Base-by-base conservation (phyloP, 2,888 invertebrate species). In the Agrochola lychnidis region DNA sequence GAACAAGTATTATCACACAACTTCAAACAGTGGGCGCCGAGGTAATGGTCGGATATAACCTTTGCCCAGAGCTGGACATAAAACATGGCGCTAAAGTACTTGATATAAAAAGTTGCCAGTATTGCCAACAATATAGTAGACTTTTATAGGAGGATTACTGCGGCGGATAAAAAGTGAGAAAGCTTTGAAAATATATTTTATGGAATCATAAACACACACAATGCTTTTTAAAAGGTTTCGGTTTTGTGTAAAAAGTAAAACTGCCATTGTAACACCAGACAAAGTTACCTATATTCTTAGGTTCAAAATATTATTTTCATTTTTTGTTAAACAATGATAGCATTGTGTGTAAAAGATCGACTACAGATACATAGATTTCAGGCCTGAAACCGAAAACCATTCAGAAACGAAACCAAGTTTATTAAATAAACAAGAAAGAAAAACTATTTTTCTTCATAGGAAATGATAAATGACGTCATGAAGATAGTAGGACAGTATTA, bases 11-110 rank as follows among this genome's bases (percentile, higher is more conserved):
- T 73, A 64, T 82, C 56, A 69, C 70, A 74, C 42, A 61, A 70
- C 80, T 74, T 80, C 63, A 70, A 78, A 71, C 68, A 66, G 71
- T 83, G 74, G 71, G 70, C 57, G 78, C 72, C 61, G 70, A 62
- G 45, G 61, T 45, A 86, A 79, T 74, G 62, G 56, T 61, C 48
- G 45, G 51, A 42, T 61, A 64, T 83, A 77, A 77, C 86, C 83
- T 85, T 79, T 85, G 83, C 76, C 81, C 81, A 81, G 64, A 36
- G 25, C 45, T 83, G 81, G 76, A 77, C 68, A 74, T 87, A 86
- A 86, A 86, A 86, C 70, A 70, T 40, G 79, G 74, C 62, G 82
- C 63, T 68, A 77, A 85, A 85, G 77, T 79, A 73, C 74, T 70
- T 42, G 63, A 45, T 67, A 85, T 75, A 81, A 79, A 86, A 84